Evolutionary conservation across 2,888 invertebrate species (phyloP).

Genomic region (Argyresthia goedartella): DNA sequence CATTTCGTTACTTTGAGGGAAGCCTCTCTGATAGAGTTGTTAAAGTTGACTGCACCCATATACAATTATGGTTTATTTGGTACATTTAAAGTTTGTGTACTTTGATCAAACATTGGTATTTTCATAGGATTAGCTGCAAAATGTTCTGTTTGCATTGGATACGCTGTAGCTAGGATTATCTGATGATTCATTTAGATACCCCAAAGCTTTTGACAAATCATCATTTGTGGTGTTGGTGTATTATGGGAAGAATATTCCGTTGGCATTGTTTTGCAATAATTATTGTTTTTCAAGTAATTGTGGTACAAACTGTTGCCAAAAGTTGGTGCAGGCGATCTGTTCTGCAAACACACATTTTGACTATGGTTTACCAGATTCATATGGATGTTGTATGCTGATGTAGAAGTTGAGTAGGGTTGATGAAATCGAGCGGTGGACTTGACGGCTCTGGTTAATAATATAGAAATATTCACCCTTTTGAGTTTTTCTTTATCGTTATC

Average conservation of each 20-base stretch:
- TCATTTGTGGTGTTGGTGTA: neutral
- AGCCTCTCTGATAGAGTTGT: too few species aligned
- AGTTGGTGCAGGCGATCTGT: neutral
- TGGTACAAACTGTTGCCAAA: neutral
- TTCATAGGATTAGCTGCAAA: neutral
- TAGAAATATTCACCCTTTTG: conserved; percentile 5
- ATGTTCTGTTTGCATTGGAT: neutral
- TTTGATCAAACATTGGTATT: neutral
- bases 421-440: conserved; percentile 18
- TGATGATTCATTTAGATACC: neutral
- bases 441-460: conserved; percentile 28
- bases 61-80: too few species aligned
- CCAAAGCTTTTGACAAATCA: neutral
- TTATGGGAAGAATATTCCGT: neutral
- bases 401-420: neutral
- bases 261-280: neutral
- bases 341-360: neutral
- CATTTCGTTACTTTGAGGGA: too few species aligned
- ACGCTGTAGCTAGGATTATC: neutral
- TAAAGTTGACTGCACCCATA: neutral
- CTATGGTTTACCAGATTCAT: neutral
- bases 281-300: neutral
- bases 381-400: neutral
- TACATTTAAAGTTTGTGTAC: neutral
- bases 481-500: conserved; percentile 14